Base-by-base conservation (phyloP, 2,888 invertebrate genomes). In the Drosophila limbata region DNA sequence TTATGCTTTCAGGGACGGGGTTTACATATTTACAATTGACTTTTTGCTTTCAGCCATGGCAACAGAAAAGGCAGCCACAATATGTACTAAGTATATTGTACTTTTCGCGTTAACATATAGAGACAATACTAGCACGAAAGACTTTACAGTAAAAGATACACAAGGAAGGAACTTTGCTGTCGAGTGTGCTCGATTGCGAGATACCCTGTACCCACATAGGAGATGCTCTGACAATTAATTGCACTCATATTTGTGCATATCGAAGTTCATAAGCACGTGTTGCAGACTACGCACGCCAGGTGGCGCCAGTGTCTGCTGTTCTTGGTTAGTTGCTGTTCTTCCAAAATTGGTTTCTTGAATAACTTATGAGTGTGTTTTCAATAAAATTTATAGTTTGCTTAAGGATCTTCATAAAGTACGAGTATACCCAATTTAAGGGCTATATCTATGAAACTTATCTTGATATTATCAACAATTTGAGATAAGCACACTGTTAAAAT, bases 1-100 rank as follows among this genome's bases (percentile, higher is more conserved):
- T 70, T 78, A 55, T 82, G 79, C 79, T 63, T 63, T 81, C 85
- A 76, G 82, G 82, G 84, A 75, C 73, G 66, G 86, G 74, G 57
- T 37, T 69, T 71, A 71, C 66, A 74, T 84, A 86, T 84, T 84
- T 88, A 84, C 84, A 84, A 89, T 87, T 88, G 79, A 68, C 88
- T 62, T 57, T 70, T 65, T 60, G 59, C 42, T 81, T 76, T 47
- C 44, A 59, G 50, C 52, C 60, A 53, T 57, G 64, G 60, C 74
- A 76, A 44, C 50, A 31, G 15, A 57, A 45, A 28, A 56, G 45
- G 44, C 44, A 62, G 62, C 47, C 31, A 56, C 57, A 56, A 33
- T 52, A 25, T 25, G 25, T 25, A 25, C 33, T 19, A 42, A 11
- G 19, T 42, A 11, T 17, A 10, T 19, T 11, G 11, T 42, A 17